phyloP scores from a whole-genome alignment of 2,797 vertebrate species.

The Etheostoma perlongum region DNA sequence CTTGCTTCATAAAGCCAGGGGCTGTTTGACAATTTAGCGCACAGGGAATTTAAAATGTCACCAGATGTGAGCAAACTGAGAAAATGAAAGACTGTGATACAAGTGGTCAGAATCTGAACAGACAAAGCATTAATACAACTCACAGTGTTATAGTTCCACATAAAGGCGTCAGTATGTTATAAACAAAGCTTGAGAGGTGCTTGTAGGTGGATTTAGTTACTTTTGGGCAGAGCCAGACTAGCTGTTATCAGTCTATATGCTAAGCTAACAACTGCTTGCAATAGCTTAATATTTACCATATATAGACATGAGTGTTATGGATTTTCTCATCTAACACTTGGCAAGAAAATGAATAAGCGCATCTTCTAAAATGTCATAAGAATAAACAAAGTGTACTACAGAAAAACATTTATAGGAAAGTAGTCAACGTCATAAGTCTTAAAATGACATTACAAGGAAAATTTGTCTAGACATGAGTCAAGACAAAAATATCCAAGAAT shows the following conservation, averaged over 20 bases:
- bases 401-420: background rate
- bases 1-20: slow-evolving; percentile 41
- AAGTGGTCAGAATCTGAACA: slow-evolving; percentile 16
- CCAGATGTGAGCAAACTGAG: slow-evolving; percentile 28
- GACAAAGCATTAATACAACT: background rate
- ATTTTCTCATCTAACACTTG: background rate
- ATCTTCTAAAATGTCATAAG: background rate
- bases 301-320: background rate
- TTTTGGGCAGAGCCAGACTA: background rate
- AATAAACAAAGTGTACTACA: background rate
- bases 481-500: slow-evolving; percentile 49
- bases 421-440: background rate
- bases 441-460: background rate
- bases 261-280: background rate
- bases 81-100: slow-evolving; percentile 6
- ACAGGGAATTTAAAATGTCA: slow-evolving; percentile 45
- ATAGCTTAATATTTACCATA: background rate
- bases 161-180: slow-evolving; percentile 4
- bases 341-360: background rate
- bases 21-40: slow-evolving; percentile 32
- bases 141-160: background rate
- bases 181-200: background rate
- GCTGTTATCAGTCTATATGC: slow-evolving; percentile 2
- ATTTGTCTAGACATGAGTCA: slow-evolving; percentile 28
- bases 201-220: slow-evolving; percentile 3